Percentiles rank a stretch among this genome's conserved stretches.
These are phyloP conservation scores for Aldrovandia affinis DNA, from an alignment of 2,797 vertebrate genomes.

Conservation along the genomic window DNA sequence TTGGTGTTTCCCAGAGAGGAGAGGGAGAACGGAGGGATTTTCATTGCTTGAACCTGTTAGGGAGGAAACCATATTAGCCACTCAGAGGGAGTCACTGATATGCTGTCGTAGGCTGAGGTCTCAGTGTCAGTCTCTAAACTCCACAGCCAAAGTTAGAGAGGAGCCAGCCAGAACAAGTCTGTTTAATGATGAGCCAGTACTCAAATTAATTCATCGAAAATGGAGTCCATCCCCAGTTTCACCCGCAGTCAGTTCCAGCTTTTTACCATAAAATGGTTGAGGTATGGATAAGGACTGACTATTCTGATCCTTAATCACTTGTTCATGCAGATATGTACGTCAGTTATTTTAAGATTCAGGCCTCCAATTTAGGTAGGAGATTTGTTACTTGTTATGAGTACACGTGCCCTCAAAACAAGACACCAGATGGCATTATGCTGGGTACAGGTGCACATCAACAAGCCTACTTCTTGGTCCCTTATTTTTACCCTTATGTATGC, in stretches of 20 bases:
- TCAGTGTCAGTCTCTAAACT: background rate
- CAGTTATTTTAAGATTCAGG: background rate
- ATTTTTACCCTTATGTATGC: background rate
- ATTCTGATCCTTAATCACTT: background rate
- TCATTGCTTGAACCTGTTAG: constrained; percentile 81
- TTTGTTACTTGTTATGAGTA: background rate
- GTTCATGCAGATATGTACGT: background rate
- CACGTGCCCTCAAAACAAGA: background rate
- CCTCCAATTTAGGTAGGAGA: background rate
- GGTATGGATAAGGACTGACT: background rate
- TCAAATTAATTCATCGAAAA: background rate
- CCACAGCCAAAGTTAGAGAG: background rate
- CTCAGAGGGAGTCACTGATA: too few species aligned
- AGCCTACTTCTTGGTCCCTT: background rate
- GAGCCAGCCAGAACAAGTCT: background rate
- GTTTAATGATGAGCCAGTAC: background rate
- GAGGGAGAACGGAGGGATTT: constrained; percentile 81
- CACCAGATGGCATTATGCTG: background rate
- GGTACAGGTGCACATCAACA: background rate
- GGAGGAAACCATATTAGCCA: constrained; percentile 40
- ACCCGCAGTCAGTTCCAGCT: background rate
- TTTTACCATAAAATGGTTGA: background rate
- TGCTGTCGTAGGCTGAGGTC: background rate
- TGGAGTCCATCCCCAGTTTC: too few species aligned
- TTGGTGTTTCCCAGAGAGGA: constrained; percentile 80